Evolutionary conservation across 1,140 invertebrate species (phyloP).

Genomic region (Atta colombica): DNA sequence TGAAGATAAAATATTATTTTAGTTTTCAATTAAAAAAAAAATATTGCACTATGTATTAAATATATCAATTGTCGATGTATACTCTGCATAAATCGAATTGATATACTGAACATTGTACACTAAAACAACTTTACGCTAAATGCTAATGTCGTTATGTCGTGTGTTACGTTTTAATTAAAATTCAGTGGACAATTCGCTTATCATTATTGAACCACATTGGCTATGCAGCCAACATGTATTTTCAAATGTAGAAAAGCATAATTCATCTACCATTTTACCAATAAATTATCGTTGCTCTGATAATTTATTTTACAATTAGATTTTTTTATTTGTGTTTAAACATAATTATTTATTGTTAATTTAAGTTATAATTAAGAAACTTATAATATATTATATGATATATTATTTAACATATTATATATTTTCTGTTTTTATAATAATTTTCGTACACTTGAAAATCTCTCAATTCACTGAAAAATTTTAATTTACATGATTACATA

Average conservation of each 20-base stretch:
- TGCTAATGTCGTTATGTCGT: constrained; percentile 12
- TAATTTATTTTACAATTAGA: constrained; percentile 12
- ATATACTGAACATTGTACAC: neutral
- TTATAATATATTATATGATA: neutral
- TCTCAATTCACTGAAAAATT: too few relatives aligned
- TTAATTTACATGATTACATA: too few relatives aligned
- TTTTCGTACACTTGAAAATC: neutral
- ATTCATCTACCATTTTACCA: neutral
- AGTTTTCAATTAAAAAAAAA: neutral
- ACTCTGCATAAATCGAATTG: constrained; percentile 32
- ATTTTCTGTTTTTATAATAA: neutral
- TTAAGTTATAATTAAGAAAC: neutral
- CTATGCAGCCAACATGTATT: constrained; percentile 12
- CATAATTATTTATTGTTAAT: constrained; percentile 29
- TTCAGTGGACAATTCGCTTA: constrained; percentile 49
- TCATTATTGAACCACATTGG: constrained; percentile 49
- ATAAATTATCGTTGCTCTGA: constrained; percentile 22
- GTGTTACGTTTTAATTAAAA: constrained; percentile 55
- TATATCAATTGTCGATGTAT: neutral
- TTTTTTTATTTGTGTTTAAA: neutral
- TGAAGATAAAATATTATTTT: neutral
- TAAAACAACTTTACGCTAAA: constrained; percentile 25
- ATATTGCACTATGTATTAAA: neutral
- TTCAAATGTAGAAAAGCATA: constrained; percentile 46
- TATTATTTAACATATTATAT: neutral